Evolutionary conservation across 2,113 vertebrate genomes (phyloP), one percentile per base, ranked within the genome.

Genomic region (Sphaerodactylus townsendi): DNA sequence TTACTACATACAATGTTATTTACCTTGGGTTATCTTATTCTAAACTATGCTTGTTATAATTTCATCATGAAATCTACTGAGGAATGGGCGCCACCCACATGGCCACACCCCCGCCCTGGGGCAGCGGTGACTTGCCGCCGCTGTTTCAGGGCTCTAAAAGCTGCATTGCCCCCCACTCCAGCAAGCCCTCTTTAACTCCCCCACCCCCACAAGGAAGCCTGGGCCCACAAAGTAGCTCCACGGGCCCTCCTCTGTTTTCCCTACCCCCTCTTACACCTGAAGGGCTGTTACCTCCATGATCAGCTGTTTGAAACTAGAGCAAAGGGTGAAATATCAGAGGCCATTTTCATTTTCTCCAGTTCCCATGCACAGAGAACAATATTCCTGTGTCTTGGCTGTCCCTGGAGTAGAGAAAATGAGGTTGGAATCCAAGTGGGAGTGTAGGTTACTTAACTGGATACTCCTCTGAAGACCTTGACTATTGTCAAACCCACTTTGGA

Each of bases 1-100:
- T n/a, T 15, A 77, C 25, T 87, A 83, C 0, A 65, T 83, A 85
- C 85, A 71, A 64, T 83, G 87, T 85, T 86, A 87, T 82, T 0
- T 82, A n/a, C 65, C 81, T 85, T 85, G 87, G 5, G 15, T 78
- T 46, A n/a, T 35, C 14, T 71, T 73, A 39, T 62, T 85, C 62
- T 77, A 72, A 85, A 1, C 41, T 28, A 9, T 25, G 28, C 53
- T 30, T 17, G 53, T 77, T 35, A 21, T 56, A 21, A 21, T 33
- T 35, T 77, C 75, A 59, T 21, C 33, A 37, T 30, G 25, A 50
- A 77, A 10, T 77, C 23, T 19, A 2, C 15, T 5, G 15, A 35
- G 19, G 68, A n/a, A n/a, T n/a, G n/a, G n/a, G n/a, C n/a, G n/a
- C n/a, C n/a, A n/a, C n/a, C n/a, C n/a, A n/a, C n/a, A n/a, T n/a